Base-by-base conservation (phyloP, 2,888 invertebrate species). In the Vanessa cardui region DNA sequence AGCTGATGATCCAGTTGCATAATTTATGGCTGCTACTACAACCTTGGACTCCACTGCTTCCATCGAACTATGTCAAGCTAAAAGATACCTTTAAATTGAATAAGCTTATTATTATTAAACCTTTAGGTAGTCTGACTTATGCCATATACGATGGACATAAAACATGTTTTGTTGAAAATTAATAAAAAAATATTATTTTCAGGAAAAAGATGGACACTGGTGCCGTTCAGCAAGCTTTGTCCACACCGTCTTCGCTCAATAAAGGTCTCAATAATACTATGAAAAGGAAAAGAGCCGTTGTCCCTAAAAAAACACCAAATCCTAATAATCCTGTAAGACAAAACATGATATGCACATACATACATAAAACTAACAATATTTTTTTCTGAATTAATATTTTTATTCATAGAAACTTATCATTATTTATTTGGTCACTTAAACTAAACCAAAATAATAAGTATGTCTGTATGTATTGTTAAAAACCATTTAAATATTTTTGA, bases 151-250 rank as follows among this genome's bases (percentile, higher is more conserved):
- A 39, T 12, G 12, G 39, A 4, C 39, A 39, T 39, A 39, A 39
- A 8, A 39, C 12, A 21, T 44, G 20, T 6, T 21, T 18, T 33
- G 18, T 62, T n/a, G 7, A 16, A 68, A 66, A 56, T 26, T 26
- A 26, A 66, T 21, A 46, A 47, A 66, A 50, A 54, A 20, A 52
- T 59, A 71, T 66, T 69, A 33, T 67, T 88, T 90, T 54, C 82
- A 95, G 95, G 79, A 94, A 94, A 85, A 95, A 94, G 80, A 75
- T 82, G 64, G 92, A 92, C 70, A 73, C 79, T 61, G 81, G 76
- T 78, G 76, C 84, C 69, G 80, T 80, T n/a, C 85, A 86, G 70
- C 88, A 86, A 68, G 83, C 83, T 66, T 73, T 83, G 47, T 80
- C 83, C 52, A 77, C 86, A 65, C 82, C 83, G 74, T 78, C 83